phyloP scores from a whole-genome alignment of 2,797 vertebrate species.

The Cossypha heuglini region DNA sequence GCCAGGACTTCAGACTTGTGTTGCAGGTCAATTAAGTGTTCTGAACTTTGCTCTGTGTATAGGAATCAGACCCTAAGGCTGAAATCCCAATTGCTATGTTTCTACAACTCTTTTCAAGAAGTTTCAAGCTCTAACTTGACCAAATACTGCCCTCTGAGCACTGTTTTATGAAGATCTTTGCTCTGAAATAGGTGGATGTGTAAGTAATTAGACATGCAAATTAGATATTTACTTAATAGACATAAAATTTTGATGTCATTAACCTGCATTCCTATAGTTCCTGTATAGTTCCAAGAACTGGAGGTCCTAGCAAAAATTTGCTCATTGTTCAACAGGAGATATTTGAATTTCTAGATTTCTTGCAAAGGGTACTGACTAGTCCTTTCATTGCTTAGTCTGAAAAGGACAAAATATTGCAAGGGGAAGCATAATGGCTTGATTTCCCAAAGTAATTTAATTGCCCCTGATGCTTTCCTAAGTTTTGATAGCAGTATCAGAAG shows the following conservation, averaged over 20 bases:
- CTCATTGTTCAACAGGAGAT: background rate
- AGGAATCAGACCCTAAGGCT: background rate
- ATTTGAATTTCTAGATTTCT: background rate
- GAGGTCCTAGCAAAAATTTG: background rate
- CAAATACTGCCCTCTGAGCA: background rate
- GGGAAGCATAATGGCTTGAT: slow-evolving; percentile 4
- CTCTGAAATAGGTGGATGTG: background rate
- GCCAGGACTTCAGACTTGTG: background rate
- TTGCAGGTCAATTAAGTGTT: background rate
- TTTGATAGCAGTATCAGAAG: slow-evolving; percentile 34
- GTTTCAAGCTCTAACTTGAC: background rate
- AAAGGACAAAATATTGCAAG: slow-evolving; percentile 20
- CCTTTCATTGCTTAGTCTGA: background rate
- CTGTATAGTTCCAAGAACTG: background rate
- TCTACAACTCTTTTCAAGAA: background rate
- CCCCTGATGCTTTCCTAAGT: slow-evolving; percentile 13
- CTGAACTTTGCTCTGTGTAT: background rate
- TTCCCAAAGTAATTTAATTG: slow-evolving; percentile 58
- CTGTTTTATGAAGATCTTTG: background rate
- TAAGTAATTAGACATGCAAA: background rate
- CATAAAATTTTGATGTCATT: background rate
- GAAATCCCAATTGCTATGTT: background rate
- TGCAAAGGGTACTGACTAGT: background rate
- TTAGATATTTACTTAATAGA: background rate
- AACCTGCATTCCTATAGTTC: background rate